Evolutionary conservation across 2,888 invertebrate species (phyloP).

Genomic region (Ganaspis brasiliensis): DNA sequence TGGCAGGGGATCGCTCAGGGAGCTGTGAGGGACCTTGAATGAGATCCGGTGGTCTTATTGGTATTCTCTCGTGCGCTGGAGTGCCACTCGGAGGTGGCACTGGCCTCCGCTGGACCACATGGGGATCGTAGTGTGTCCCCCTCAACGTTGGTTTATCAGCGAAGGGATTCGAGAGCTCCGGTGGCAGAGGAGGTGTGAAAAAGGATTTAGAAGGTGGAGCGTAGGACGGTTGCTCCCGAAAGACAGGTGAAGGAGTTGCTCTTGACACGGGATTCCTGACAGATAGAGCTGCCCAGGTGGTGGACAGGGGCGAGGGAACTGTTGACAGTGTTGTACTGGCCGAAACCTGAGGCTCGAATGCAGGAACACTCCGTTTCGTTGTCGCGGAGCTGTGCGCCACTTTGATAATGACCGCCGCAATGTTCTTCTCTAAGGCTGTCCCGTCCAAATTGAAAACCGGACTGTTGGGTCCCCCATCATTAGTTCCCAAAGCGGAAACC

Average conservation of each 20-base stretch:
- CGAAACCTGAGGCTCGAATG: slow-evolving; percentile 82
- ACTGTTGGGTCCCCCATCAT: slow-evolving; percentile 76
- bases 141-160: slow-evolving; percentile 94
- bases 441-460: slow-evolving; percentile 82
- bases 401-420: slow-evolving; percentile 86
- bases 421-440: slow-evolving; percentile 85
- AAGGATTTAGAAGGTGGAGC: slow-evolving; percentile 90
- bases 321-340: slow-evolving; percentile 84
- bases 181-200: slow-evolving; percentile 92
- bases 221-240: slow-evolving; percentile 89
- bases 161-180: slow-evolving; percentile 92
- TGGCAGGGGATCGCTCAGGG: slow-evolving; percentile 62
- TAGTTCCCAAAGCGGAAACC: slow-evolving; percentile 60
- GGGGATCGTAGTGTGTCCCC: slow-evolving; percentile 85
- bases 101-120: slow-evolving; percentile 83
- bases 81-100: slow-evolving; percentile 92
- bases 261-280: slow-evolving; percentile 64
- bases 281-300: slow-evolving; percentile 77
- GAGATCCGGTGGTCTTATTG: slow-evolving; percentile 87
- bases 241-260: slow-evolving; percentile 73
- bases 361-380: slow-evolving; percentile 86
- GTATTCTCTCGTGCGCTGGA: slow-evolving; percentile 91
- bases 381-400: slow-evolving; percentile 87
- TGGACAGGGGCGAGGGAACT: slow-evolving; percentile 84
- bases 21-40: slow-evolving; percentile 74